Evolutionary conservation across 2,888 invertebrate genomes (phyloP).

Genomic region (Lepidocyrtinus sp.): DNA sequence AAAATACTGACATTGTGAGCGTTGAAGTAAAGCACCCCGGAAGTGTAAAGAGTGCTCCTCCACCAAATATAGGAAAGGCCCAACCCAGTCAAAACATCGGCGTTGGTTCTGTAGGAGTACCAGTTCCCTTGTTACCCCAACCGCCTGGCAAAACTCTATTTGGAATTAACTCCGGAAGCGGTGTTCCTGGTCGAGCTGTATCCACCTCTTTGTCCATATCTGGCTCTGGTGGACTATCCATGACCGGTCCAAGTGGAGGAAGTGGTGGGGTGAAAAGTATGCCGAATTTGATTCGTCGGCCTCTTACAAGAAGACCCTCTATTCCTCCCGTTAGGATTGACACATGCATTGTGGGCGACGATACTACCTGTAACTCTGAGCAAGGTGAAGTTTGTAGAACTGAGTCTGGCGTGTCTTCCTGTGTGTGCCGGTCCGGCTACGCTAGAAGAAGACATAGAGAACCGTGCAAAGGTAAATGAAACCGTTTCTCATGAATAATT

Average conservation of each 20-base stretch:
- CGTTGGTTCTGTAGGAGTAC: conserved; percentile 63
- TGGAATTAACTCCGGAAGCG: conserved; percentile 40
- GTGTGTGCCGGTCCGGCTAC: conserved; percentile 86
- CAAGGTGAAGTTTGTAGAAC: conserved; percentile 91
- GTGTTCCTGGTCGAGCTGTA: conserved; percentile 55
- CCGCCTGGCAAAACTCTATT: conserved; percentile 57
- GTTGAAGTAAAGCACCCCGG: conserved; percentile 43
- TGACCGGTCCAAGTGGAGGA: conserved; percentile 29
- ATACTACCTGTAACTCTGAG: conserved; percentile 89
- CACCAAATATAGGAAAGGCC: conserved; percentile 7
- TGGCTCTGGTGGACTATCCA: conserved; percentile 38
- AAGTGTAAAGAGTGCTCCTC: conserved; percentile 23
- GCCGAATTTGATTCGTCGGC: conserved; percentile 66
- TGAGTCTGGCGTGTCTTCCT: conserved; percentile 88
- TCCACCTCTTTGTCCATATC: conserved; percentile 62
- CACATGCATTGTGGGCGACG: conserved; percentile 94
- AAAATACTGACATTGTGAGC: conserved; percentile 38
- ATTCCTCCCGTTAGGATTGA: conserved; percentile 79
- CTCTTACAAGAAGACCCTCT: conserved; percentile 62
- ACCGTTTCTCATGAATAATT: not conserved
- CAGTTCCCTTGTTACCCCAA: conserved; percentile 57
- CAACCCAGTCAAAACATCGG: conserved; percentile 51
- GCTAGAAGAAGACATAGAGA: conserved; percentile 81
- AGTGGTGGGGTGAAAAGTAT: conserved; percentile 56
- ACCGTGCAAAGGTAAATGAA: conserved; percentile 79